Conservation (phyloP, 2,888 invertebrate species). For the Eutolmus rufibarbis region DNA sequence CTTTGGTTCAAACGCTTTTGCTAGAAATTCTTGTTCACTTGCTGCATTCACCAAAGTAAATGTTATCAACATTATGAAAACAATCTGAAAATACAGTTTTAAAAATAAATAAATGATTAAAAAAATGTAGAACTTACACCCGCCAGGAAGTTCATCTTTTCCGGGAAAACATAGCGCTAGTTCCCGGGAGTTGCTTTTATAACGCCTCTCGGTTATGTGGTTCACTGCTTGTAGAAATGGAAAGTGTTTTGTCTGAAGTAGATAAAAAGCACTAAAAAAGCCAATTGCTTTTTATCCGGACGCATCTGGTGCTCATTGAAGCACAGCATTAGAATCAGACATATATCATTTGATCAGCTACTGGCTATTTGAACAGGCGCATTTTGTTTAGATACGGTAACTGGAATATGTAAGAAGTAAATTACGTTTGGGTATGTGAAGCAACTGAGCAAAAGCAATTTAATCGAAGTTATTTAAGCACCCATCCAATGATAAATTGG, state of each 20-base stretch:
- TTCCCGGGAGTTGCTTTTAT: neutral
- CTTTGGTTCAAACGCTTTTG: neutral
- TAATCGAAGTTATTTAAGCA: neutral
- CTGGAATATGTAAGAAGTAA: neutral
- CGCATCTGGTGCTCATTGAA: neutral
- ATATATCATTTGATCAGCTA: neutral
- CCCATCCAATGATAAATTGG: neutral
- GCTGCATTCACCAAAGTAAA: neutral
- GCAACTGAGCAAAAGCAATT: neutral
- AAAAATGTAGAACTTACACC: neutral
- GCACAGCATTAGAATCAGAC: neutral
- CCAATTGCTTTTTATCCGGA: neutral
- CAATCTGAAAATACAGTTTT: neutral
- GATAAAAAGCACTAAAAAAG: neutral
- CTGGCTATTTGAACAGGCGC: neutral
- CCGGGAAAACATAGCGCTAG: neutral
- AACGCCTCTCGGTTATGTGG: neutral
- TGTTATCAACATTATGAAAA: neutral
- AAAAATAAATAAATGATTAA: neutral
- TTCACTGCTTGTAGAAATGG: slow-evolving; percentile 6
- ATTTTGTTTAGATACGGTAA: neutral
- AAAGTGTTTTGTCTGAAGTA: neutral
- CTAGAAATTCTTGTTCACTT: neutral
- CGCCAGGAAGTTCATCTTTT: neutral
- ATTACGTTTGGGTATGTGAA: neutral